A percentile compares a stretch with the other conserved stretches of the same genome.
phyloP scores from a whole-genome alignment of 2,888 invertebrate genomes.

The Athrips mouffetella region DNA sequence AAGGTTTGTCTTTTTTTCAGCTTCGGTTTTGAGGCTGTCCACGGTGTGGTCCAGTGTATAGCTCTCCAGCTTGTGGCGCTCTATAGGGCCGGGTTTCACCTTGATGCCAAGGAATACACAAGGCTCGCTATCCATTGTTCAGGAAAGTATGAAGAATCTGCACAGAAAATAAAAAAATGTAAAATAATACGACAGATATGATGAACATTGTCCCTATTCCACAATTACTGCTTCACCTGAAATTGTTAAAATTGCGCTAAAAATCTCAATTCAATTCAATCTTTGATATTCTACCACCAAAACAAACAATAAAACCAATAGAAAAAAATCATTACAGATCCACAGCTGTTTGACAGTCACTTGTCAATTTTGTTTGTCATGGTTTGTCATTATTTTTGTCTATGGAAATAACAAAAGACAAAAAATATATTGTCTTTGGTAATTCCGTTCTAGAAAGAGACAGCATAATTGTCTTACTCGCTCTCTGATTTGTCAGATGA shows the following conservation, averaged over 20 bases:
- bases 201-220: no score
- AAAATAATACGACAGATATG: background rate
- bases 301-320: no score
- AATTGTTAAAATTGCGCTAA: no score
- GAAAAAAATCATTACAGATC: no score
- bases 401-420: background rate
- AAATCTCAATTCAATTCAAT: no score
- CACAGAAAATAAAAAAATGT: background rate
- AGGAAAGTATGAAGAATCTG: background rate
- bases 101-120: slow-evolving; percentile 67
- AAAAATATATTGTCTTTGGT: background rate
- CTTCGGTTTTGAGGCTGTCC: slow-evolving; percentile 75
- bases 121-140: slow-evolving; percentile 46
- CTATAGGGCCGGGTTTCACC: slow-evolving; percentile 68
- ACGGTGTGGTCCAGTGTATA: slow-evolving; percentile 81
- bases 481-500: background rate
- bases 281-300: no score
- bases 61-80: slow-evolving; percentile 74
- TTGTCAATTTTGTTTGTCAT: slow-evolving; percentile 2
- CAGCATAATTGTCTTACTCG: background rate
- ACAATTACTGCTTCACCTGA: no score
- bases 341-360: no score
- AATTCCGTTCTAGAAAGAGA: background rate
- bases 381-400: slow-evolving; percentile 10
- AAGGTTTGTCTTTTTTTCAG: slow-evolving; percentile 76